Evolutionary conservation across 2,888 invertebrate genomes (phyloP).

Genomic region (Creontiades dilutus): DNA sequence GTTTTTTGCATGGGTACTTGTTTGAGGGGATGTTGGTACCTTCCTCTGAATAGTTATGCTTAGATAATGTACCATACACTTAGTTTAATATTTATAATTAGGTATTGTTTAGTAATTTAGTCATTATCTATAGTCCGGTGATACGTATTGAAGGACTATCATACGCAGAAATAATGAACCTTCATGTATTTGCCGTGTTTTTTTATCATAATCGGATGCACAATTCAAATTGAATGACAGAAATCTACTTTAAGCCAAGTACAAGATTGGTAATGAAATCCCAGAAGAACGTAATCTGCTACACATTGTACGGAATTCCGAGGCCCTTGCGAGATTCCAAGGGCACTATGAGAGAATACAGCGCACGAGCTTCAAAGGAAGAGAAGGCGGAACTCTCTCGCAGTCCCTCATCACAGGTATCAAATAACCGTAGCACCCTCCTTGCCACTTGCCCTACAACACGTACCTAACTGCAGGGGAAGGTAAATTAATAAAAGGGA

Average conservation of each 20-base stretch:
- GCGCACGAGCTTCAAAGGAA: background rate
- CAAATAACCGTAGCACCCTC: slow-evolving; percentile 21
- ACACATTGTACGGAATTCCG: background rate
- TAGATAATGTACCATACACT: too few species aligned
- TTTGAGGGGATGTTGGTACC: too few species aligned
- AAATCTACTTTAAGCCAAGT: background rate
- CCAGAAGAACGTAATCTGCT: background rate
- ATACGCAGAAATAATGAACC: too few species aligned
- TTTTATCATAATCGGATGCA: too few species aligned
- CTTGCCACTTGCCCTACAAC: background rate
- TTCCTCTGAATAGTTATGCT: too few species aligned
- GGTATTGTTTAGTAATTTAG: too few species aligned
- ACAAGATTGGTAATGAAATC: background rate
- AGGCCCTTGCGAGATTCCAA: background rate
- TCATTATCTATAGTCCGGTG: too few species aligned
- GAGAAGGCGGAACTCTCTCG: background rate
- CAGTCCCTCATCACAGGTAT: slow-evolving; percentile 1
- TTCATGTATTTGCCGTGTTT: too few species aligned
- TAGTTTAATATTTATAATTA: too few species aligned
- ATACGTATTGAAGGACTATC: too few species aligned
- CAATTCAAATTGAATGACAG: background rate
- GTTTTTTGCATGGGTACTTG: too few species aligned
- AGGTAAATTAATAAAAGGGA: slow-evolving; percentile 44
- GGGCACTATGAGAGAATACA: background rate
- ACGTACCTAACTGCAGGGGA: slow-evolving; percentile 5